Conservation (phyloP, 2,797 vertebrate genomes). For the Clamator glandarius region DNA sequence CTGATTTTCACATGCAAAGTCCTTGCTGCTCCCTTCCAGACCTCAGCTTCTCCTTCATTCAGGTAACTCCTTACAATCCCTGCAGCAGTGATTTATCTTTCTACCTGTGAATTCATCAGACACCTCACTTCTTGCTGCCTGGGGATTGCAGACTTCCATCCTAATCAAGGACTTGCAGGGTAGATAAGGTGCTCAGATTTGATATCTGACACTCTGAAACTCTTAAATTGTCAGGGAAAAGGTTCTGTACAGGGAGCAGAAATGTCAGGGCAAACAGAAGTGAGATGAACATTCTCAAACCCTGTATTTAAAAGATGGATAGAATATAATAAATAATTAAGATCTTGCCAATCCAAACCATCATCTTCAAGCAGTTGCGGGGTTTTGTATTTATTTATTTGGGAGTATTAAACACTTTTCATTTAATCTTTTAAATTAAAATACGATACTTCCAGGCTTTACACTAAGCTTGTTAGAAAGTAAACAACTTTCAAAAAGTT, state of each 20-base stretch:
- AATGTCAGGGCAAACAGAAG: background rate
- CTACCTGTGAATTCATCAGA: background rate
- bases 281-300: background rate
- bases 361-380: background rate
- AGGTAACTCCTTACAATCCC: background rate
- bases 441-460: background rate
- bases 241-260: background rate
- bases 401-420: background rate
- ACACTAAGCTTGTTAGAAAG: background rate
- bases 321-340: background rate
- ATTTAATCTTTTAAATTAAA: background rate
- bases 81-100: constrained; percentile 36
- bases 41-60: background rate
- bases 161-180: background rate
- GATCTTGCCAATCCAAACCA: background rate
- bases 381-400: background rate
- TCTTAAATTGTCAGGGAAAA: background rate
- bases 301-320: background rate
- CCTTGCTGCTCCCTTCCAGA: background rate
- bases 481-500: background rate
- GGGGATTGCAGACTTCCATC: background rate
- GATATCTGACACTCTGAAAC: background rate
- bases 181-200: background rate
- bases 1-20: background rate
- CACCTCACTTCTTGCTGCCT: background rate